phyloP scores from a whole-genome alignment of 2,797 vertebrate genomes.

The Toxotes lorentzi region DNA sequence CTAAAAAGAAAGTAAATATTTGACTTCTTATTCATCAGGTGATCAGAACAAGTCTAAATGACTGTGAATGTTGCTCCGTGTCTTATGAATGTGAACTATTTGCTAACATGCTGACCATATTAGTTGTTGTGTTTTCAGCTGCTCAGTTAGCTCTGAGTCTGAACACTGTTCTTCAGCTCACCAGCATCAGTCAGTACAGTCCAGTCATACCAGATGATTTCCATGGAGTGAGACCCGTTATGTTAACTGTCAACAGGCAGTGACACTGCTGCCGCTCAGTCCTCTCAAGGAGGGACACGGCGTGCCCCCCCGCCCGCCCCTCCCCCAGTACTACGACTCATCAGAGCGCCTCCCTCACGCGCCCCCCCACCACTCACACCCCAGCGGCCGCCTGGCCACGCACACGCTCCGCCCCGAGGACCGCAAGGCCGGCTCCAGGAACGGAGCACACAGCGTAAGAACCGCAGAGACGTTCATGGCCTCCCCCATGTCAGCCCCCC shows the following conservation, averaged over 20 bases:
- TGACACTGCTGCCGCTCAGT: conserved; percentile 79
- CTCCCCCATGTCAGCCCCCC: not conserved
- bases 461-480: not conserved
- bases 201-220: not conserved
- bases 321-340: conserved; percentile 95
- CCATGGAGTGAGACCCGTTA: conserved; percentile 37
- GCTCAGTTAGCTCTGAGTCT: not conserved
- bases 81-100: too few species aligned
- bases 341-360: conserved; percentile 87
- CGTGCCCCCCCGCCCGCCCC: conserved; percentile 93
- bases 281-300: conserved; percentile 90
- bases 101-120: not conserved
- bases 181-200: not conserved
- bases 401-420: conserved; percentile 90
- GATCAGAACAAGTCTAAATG: not conserved
- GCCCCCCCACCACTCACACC: conserved; percentile 89
- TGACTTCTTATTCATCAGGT: not conserved
- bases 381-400: conserved; percentile 59
- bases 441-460: conserved; percentile 94
- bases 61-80: too few species aligned
- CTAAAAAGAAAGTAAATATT: not conserved
- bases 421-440: conserved; percentile 91
- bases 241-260: conserved; percentile 71
- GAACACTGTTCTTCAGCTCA: not conserved
- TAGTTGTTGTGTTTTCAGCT: not conserved